Percentiles rank a stretch among this genome's conserved stretches.
phyloP scores from a whole-genome alignment of 1,140 invertebrate genomes.

The Trichomalopsis sarcophagae region DNA sequence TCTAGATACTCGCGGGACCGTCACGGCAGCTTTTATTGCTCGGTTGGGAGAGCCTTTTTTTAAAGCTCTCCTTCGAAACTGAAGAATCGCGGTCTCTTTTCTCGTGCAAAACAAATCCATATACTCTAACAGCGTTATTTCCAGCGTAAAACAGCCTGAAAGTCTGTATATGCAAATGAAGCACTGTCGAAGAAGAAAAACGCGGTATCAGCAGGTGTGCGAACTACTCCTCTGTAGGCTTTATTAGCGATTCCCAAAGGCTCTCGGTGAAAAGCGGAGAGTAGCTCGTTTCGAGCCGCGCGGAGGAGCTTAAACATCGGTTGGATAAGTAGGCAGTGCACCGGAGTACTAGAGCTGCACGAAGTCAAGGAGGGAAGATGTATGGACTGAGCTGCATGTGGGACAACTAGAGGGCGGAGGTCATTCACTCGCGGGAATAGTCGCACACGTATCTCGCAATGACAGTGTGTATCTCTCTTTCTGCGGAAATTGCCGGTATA shows the following conservation, averaged over 20 bases:
- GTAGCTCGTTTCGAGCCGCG: slow-evolving; percentile 23
- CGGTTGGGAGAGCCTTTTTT: neutral
- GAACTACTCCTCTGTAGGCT: slow-evolving; percentile 27
- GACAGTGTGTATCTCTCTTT: neutral
- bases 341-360: neutral
- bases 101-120: slow-evolving; percentile 51
- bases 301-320: slow-evolving; percentile 15
- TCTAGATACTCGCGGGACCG: slow-evolving; percentile 5
- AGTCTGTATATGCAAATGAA: neutral
- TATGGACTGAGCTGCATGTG: neutral
- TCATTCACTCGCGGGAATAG: slow-evolving; percentile 24
- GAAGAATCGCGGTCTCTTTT: slow-evolving; percentile 56
- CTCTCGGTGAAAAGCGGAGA: neutral
- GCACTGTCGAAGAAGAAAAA: slow-evolving; percentile 27
- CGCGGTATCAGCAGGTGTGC: slow-evolving; percentile 29
- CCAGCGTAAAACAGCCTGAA: slow-evolving; percentile 53
- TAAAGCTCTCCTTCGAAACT: neutral
- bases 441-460: neutral
- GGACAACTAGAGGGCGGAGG: slow-evolving; percentile 16
- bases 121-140: slow-evolving; percentile 35
- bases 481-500: neutral
- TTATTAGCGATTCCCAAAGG: slow-evolving; percentile 38
- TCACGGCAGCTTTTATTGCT: slow-evolving; percentile 39
- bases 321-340: slow-evolving; percentile 27
- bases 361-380: neutral